Conservation (phyloP, 2,113 vertebrate species). For the Eulacestoma nigropectus region DNA sequence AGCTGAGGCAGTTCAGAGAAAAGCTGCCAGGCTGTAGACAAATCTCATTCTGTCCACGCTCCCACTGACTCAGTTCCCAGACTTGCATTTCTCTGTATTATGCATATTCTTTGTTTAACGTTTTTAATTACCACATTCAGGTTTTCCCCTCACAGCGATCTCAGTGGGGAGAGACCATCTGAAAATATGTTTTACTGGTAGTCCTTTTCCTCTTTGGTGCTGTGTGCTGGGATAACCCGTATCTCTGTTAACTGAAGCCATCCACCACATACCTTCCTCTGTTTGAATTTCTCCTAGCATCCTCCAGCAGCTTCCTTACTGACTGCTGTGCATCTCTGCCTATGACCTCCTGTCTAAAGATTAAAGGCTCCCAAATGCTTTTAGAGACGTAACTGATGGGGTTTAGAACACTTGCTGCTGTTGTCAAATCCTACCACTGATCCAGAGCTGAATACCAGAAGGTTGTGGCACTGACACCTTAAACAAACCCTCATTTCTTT, state of each 20-base stretch:
- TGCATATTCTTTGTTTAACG: neutral
- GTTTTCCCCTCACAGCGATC: neutral
- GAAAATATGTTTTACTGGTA: neutral
- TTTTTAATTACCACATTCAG: neutral
- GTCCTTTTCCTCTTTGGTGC: neutral
- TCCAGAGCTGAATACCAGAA: neutral
- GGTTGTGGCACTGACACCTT: neutral
- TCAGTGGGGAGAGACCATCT: neutral
- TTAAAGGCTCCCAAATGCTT: neutral
- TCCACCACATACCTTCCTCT: neutral
- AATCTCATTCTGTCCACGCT: neutral
- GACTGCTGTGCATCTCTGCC: neutral
- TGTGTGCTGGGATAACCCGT: neutral
- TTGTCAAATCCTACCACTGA: neutral
- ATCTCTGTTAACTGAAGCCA: neutral
- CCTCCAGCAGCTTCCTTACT: neutral
- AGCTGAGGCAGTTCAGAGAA: neutral
- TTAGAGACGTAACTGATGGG: neutral
- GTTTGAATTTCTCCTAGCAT: neutral
- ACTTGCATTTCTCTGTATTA: neutral
- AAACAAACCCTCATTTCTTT: neutral
- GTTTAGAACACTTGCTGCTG: neutral
- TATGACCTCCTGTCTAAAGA: neutral
- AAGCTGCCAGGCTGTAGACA: neutral
- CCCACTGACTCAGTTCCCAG: neutral